These are phyloP conservation scores for Carcharodon carcharias DNA, from an alignment of 2,797 vertebrate genomes.

Conservation along the genomic window DNA sequence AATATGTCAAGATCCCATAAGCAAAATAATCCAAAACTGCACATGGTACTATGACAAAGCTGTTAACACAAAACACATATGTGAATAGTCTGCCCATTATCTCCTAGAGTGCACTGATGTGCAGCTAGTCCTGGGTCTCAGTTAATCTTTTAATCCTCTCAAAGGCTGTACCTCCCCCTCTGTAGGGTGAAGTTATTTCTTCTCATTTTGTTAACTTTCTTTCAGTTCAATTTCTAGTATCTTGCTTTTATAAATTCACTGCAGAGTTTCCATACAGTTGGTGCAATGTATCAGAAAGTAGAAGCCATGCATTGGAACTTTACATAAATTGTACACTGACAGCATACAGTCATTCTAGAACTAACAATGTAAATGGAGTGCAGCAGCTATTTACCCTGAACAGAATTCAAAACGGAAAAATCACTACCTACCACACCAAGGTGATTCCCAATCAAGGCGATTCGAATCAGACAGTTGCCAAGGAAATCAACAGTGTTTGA, in stretches of 20 bases:
- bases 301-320: background rate
- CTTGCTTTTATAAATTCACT: background rate
- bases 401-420: background rate
- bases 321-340: background rate
- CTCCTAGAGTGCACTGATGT: background rate
- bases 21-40: background rate
- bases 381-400: background rate
- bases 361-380: too few species aligned
- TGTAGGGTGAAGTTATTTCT: background rate
- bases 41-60: background rate
- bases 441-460: background rate
- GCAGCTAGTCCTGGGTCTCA: background rate
- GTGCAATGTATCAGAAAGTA: background rate
- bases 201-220: background rate
- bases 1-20: background rate
- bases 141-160: constrained; percentile 33
- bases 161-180: background rate
- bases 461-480: background rate
- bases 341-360: background rate
- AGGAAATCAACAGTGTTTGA: background rate
- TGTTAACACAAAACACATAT: background rate
- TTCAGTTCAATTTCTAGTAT: background rate
- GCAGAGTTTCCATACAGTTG: background rate
- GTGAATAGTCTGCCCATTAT: background rate
- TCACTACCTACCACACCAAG: background rate